phyloP scores from a whole-genome alignment of 2,888 invertebrate genomes.

The Pterostichus niger region DNA sequence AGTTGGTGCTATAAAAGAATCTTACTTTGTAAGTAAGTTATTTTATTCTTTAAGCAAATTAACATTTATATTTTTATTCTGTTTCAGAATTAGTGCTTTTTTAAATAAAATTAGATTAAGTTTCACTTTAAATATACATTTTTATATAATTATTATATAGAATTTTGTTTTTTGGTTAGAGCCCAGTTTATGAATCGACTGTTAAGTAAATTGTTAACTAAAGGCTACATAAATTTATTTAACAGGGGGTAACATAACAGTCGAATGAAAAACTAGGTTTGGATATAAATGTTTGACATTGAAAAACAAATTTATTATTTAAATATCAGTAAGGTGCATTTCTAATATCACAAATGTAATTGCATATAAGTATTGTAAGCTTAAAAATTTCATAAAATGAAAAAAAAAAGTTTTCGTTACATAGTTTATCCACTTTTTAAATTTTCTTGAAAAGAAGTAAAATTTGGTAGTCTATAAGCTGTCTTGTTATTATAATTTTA shows the following conservation, averaged over 20 bases:
- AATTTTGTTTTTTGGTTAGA: too few relatives aligned
- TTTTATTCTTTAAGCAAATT: neutral
- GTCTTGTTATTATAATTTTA: conserved; percentile 15
- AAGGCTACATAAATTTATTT: too few relatives aligned
- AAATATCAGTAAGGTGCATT: conserved; percentile 28
- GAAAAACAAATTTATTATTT: conserved; percentile 8
- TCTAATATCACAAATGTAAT: conserved; percentile 35
- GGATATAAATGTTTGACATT: neutral
- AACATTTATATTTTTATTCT: neutral
- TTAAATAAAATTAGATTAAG: too few relatives aligned
- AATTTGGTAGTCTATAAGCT: conserved; percentile 6
- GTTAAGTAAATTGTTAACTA: too few relatives aligned
- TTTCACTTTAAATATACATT: neutral
- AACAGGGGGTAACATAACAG: too few relatives aligned
- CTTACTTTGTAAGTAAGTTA: neutral
- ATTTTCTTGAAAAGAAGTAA: conserved; percentile 45
- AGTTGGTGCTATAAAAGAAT: conserved; percentile 26
- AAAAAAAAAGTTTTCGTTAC: conserved; percentile 13
- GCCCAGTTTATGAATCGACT: too few relatives aligned
- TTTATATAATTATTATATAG: too few relatives aligned
- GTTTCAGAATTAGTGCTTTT: too few relatives aligned
- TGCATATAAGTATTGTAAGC: conserved; percentile 28
- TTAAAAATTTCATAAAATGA: conserved; percentile 30
- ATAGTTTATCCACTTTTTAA: neutral
- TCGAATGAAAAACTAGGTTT: too few relatives aligned